Evolutionary conservation across 2,797 vertebrate genomes (phyloP), one percentile per base, ranked within the genome.

Genomic region (Phataginus tricuspis): DNA sequence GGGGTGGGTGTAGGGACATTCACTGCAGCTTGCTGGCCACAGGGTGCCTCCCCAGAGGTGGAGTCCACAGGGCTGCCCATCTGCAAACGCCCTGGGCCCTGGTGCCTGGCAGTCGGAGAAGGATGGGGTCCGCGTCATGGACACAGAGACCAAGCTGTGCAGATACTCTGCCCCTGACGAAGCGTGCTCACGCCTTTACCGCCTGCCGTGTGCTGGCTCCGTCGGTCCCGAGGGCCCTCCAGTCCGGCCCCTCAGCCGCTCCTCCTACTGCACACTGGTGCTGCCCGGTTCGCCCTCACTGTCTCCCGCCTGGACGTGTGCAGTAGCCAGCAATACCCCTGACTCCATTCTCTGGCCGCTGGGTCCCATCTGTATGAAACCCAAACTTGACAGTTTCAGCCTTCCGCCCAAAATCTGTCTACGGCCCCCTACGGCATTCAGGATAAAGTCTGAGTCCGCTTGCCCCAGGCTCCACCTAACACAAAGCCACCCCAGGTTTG

Each of bases 311-410:
- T 45, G 83, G 74, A 63, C 3, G 2, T 0, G 23, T 18, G 37
- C 11, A 9, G 31, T 3, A 19, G 34, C 71, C 66, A 53, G 37
- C 68, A n/a, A 3, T 25, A 7, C 4, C 31, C 69, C 53, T 1
- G 18, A 7, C 34, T 53, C 63, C 4, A 0, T 29, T 77, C 55
- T 71, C 77, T n/a, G 8, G 3, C 27, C 71, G 0, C 10, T 1
- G 21, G 31, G 5, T n/a, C n/a, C n/a, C 13, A 21, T 19, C 11
- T 5, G 0, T 0, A 2, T 15, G 85, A 80, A 39, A 8, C 14
- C n/a, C 85, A 63, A 7, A 39, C 5, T 14, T 0, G 0, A 18
- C 3, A 14, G 53, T 0, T 0, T 14, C 31, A 1, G 14, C 27
- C 7, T 79, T 21, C 68, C 49, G 27, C 39, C 34, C 64, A 31